Evolutionary conservation across 2,113 vertebrate species (phyloP).

Genomic region (Planiliza haematocheilus): DNA sequence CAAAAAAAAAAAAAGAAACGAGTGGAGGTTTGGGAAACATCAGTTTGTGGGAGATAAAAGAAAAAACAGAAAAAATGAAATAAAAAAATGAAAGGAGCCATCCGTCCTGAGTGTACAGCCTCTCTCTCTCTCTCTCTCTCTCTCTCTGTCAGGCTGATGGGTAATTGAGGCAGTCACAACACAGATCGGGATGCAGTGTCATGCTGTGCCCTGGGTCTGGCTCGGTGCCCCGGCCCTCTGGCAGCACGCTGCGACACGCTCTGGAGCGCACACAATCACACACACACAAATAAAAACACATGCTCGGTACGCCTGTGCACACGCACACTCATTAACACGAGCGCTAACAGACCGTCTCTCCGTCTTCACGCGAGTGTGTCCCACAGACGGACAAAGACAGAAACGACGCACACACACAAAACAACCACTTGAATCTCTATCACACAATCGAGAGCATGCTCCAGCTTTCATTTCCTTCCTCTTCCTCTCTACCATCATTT

Average conservation of each 20-base stretch:
- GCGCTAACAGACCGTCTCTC: constrained; percentile 48
- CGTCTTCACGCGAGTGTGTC: constrained; percentile 35
- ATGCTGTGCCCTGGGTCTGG: constrained; percentile 70
- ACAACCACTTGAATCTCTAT: constrained; percentile 31
- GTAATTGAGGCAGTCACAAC: constrained; percentile 82
- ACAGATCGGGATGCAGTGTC: constrained; percentile 75
- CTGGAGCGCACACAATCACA: constrained; percentile 20
- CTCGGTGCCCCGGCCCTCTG: constrained; percentile 64
- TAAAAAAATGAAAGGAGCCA: no score
- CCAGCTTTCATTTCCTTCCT: background rate
- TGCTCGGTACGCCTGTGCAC: constrained; percentile 22
- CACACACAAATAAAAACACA: constrained; percentile 45
- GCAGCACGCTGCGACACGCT: constrained; percentile 64
- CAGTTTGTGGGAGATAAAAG: constrained; percentile 48
- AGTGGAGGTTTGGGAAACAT: constrained; percentile 33
- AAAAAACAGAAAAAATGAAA: constrained; percentile 43
- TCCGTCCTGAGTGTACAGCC: constrained; percentile 10
- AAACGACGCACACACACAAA: background rate
- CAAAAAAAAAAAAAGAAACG: constrained; percentile 7
- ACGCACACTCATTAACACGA: constrained; percentile 36
- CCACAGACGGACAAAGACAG: constrained; percentile 33
- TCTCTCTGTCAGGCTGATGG: constrained; percentile 70
- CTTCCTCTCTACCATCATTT: background rate
- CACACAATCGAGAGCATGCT: constrained; percentile 26
- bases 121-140: background rate